Evolutionary conservation across 2,888 invertebrate species (phyloP).

Genomic region (Yponomeuta malinellus): DNA sequence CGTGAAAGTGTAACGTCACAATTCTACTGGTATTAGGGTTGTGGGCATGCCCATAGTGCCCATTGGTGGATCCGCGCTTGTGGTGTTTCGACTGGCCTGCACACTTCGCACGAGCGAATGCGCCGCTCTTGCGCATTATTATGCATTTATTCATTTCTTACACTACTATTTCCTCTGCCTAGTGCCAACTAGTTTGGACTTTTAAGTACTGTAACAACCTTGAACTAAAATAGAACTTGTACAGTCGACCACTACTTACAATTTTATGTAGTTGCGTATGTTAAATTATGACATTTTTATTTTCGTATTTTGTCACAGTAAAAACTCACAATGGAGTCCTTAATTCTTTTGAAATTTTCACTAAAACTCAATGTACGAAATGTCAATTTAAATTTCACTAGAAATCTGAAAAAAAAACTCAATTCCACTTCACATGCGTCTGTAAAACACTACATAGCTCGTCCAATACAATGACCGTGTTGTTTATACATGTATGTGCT

Average conservation of each 20-base stretch:
- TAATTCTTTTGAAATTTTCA: background rate
- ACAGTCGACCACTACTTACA: background rate
- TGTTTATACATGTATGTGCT: background rate
- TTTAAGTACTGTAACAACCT: background rate
- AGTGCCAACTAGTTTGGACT: background rate
- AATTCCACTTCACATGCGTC: constrained; percentile 2
- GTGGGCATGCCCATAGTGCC: too few relatives aligned
- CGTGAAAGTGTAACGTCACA: too few relatives aligned
- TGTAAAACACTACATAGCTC: background rate
- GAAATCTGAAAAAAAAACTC: background rate
- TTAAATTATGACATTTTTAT: background rate
- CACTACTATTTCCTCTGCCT: background rate
- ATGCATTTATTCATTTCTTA: background rate
- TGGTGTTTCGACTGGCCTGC: too few relatives aligned
- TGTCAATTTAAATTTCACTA: background rate
- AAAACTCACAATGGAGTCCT: too few relatives aligned
- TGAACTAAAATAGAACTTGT: background rate
- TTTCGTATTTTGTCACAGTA: background rate
- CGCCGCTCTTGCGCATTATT: too few relatives aligned
- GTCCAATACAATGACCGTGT: background rate
- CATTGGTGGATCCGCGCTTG: too few relatives aligned
- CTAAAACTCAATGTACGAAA: background rate
- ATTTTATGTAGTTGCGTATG: background rate
- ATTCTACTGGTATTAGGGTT: too few relatives aligned
- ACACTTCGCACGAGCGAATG: too few relatives aligned